A percentile compares a stretch with the other conserved stretches of the same genome.
Evolutionary conservation across 2,888 invertebrate species (phyloP).

Genomic region (Acleris cristana): DNA sequence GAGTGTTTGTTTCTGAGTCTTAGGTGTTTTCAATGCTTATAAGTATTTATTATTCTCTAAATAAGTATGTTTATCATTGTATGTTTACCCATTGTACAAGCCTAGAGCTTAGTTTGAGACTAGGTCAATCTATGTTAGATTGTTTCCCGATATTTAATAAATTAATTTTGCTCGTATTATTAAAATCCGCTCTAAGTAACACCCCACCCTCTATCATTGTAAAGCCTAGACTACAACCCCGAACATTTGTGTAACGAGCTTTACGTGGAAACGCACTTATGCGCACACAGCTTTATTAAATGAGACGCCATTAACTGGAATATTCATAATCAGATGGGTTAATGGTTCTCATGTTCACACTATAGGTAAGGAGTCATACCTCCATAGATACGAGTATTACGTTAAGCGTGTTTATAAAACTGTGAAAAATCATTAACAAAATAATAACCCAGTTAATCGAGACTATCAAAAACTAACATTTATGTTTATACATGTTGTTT

Average conservation of each 20-base stretch:
- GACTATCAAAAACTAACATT: too few relatives aligned
- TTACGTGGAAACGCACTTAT: constrained; percentile 29
- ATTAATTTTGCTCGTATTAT: not conserved
- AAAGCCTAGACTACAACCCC: constrained; percentile 2
- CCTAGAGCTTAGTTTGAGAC: too few relatives aligned
- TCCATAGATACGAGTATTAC: not conserved
- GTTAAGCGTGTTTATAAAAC: not conserved
- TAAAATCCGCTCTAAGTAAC: not conserved
- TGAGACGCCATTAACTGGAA: not conserved
- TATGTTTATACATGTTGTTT: too few relatives aligned
- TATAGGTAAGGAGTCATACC: not conserved
- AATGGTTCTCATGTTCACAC: constrained; percentile 17
- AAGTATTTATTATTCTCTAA: too few relatives aligned
- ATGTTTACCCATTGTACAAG: too few relatives aligned
- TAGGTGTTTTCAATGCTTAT: too few relatives aligned
- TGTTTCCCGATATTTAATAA: too few relatives aligned
- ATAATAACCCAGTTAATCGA: too few relatives aligned
- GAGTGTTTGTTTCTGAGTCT: too few relatives aligned
- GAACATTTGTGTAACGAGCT: constrained; percentile 16
- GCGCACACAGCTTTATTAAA: constrained; percentile 10
- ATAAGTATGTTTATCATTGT: too few relatives aligned
- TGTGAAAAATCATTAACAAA: too few relatives aligned
- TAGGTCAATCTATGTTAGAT: too few relatives aligned
- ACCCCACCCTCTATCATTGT: not conserved
- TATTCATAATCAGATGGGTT: constrained; percentile 5